Evolutionary conservation across 2,888 invertebrate species (phyloP).

Genomic region (Machimus atricapillus): DNA sequence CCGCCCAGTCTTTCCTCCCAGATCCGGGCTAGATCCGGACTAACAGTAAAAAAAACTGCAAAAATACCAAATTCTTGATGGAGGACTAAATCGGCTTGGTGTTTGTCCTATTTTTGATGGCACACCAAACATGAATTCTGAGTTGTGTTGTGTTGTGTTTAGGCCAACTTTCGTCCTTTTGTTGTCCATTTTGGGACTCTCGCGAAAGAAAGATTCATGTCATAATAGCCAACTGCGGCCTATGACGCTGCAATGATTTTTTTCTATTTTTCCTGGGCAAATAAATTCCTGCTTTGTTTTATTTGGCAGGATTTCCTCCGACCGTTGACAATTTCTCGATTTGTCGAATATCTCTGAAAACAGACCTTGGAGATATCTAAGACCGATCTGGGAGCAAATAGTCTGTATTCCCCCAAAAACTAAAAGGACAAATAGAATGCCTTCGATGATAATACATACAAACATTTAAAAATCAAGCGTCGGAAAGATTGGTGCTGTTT

Average conservation of each 20-base stretch:
- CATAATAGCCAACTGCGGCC: background rate
- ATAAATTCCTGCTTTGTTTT: background rate
- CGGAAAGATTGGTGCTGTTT: background rate
- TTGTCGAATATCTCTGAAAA: background rate
- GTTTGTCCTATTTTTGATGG: conserved; percentile 4
- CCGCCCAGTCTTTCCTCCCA: background rate
- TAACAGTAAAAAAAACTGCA: background rate
- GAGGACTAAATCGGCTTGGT: background rate
- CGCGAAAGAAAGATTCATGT: background rate
- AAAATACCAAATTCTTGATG: conserved; percentile 1
- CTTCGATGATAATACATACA: background rate
- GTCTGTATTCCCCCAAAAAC: background rate
- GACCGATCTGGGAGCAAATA: background rate
- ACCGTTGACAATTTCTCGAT: background rate
- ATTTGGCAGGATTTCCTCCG: background rate
- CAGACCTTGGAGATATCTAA: background rate
- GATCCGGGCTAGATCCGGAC: background rate
- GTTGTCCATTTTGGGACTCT: background rate
- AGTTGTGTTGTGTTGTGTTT: background rate
- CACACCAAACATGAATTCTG: background rate
- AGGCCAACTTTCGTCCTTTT: background rate
- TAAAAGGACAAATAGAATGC: background rate
- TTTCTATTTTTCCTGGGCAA: background rate
- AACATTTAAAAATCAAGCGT: background rate
- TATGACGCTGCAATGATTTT: background rate